Evolutionary conservation across 1,140 invertebrate genomes (phyloP).

Genomic region (Scylla paramamosain): DNA sequence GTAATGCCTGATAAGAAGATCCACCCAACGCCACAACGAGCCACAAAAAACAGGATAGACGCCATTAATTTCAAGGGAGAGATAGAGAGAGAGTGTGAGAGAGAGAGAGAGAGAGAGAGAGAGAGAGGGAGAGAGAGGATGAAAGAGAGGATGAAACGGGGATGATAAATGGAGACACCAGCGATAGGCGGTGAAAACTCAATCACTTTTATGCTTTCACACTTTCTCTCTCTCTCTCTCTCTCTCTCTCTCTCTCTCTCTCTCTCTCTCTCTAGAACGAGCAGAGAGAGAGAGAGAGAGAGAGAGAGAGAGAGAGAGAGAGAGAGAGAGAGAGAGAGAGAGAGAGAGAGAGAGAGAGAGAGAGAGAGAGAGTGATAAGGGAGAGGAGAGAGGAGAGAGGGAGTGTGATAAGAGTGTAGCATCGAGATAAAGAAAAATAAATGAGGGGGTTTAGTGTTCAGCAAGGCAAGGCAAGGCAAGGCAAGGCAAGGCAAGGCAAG

Average conservation of each 20-base stretch:
- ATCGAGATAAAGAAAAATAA: no score
- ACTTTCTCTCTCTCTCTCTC: slow-evolving; percentile 51
- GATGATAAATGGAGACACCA: slow-evolving; percentile 8
- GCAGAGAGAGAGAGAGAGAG: neutral
- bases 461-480: no score
- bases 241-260: slow-evolving; percentile 48
- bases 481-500: neutral
- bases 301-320: neutral
- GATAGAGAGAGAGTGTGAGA: slow-evolving; percentile 26
- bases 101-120: slow-evolving; percentile 43
- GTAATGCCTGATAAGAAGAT: neutral
- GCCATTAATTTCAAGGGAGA: neutral
- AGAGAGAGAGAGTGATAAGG: neutral
- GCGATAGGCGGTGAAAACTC: slow-evolving; percentile 26
- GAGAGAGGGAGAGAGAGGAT: slow-evolving; percentile 30
- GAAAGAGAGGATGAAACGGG: neutral
- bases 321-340: neutral
- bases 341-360: no score
- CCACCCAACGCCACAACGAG: neutral
- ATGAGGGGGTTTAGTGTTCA: no score
- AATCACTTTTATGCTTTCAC: neutral
- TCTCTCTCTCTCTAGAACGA: neutral
- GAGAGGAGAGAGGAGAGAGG: no score
- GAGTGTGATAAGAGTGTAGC: no score
- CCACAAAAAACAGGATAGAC: neutral